Evolutionary conservation across 2,797 vertebrate genomes (phyloP).

Genomic region (Chiloscyllium punctatum): DNA sequence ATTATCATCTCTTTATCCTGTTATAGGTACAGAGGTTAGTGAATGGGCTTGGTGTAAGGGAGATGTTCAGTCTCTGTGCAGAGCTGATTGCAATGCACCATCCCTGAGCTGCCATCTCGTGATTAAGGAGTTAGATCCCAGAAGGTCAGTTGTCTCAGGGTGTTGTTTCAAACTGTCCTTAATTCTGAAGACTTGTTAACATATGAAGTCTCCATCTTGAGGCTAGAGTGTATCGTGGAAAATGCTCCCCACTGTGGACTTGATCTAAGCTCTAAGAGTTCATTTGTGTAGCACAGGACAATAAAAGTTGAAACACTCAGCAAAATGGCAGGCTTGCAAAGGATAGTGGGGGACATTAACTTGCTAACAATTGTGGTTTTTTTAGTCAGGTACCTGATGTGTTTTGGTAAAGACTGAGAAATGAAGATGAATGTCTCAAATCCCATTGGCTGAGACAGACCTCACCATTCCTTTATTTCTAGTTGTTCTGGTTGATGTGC

Average conservation of each 20-base stretch:
- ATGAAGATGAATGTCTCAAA: not conserved
- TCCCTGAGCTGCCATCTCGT: not conserved
- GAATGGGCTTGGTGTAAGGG: not conserved
- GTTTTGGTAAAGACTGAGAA: not conserved
- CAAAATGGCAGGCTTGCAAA: not conserved
- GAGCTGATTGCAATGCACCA: not conserved
- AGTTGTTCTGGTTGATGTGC: not conserved
- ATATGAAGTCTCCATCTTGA: not conserved
- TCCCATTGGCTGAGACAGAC: not conserved
- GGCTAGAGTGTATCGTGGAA: too few relatives aligned
- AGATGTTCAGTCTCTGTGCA: not conserved
- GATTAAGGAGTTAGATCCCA: not conserved
- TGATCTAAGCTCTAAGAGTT: not conserved
- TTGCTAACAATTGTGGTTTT: not conserved
- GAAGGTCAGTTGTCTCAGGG: not conserved
- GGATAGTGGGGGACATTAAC: not conserved
- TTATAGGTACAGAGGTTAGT: not conserved
- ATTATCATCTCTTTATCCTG: not conserved
- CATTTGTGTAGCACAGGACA: not conserved
- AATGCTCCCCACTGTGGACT: too few relatives aligned
- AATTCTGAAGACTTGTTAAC: not conserved
- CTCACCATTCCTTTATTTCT: not conserved
- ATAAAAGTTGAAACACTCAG: not conserved
- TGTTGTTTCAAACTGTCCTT: not conserved
- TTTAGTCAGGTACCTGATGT: not conserved